Percentiles rank a stretch among this genome's conserved stretches.
phyloP scores from a whole-genome alignment of 2,113 vertebrate genomes.

The Eleginops maclovinus region DNA sequence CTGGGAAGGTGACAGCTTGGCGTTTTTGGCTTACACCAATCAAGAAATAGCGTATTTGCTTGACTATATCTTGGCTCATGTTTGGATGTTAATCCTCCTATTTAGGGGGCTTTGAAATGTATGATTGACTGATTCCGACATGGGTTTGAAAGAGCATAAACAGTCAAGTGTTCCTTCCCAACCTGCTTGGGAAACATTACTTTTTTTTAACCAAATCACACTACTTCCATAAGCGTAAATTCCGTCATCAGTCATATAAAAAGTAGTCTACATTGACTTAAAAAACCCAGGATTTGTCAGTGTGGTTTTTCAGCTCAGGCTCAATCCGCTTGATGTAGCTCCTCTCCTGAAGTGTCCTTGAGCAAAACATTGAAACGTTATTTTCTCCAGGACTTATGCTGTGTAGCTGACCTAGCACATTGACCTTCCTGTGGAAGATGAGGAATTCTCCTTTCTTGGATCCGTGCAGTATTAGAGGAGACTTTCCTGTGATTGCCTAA shows the following conservation, averaged over 20 bases:
- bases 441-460: conserved; percentile 33
- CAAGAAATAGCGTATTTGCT: conserved; percentile 30
- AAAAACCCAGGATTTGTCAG: conserved; percentile 47
- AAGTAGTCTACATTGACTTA: conserved; percentile 47
- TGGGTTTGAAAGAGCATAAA: neutral
- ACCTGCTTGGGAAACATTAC: conserved; percentile 11
- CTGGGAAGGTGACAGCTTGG: conserved; percentile 59
- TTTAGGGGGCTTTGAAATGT: conserved; percentile 37
- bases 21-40: conserved; percentile 43
- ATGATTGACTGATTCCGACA: conserved; percentile 49
- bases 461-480: conserved; percentile 25
- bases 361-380: conserved; percentile 33
- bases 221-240: conserved; percentile 40
- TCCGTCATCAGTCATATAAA: conserved; percentile 38
- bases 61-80: conserved; percentile 39
- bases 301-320: conserved; percentile 13
- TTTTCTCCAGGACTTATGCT: conserved; percentile 21
- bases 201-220: conserved; percentile 27
- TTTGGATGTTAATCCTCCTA: conserved; percentile 46
- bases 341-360: conserved; percentile 37
- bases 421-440: conserved; percentile 24
- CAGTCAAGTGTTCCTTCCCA: conserved; percentile 23
- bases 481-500: conserved; percentile 62
- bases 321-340: neutral
- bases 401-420: conserved; percentile 8